These are phyloP conservation scores for Lagenorhynchus albirostris DNA, from an alignment of 2,113 vertebrate species.

Conservation along the genomic window DNA sequence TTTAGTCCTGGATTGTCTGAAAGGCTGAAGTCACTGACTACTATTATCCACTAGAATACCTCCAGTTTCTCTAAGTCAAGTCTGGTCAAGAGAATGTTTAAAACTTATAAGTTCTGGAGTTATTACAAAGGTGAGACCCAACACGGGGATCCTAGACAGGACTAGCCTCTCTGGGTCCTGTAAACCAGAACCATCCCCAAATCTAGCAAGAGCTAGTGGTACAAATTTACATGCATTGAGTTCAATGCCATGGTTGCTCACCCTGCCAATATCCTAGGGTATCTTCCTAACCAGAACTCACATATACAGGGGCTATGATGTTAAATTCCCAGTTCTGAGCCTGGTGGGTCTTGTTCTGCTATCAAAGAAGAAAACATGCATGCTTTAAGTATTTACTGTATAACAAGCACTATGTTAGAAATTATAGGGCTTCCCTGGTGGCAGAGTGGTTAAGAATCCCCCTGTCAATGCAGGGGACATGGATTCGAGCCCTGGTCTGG, in stretches of 20 bases:
- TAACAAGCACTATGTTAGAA: background rate
- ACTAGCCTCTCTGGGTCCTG: background rate
- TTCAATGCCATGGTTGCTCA: background rate
- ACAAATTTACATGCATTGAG: background rate
- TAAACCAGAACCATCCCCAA: background rate
- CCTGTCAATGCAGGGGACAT: too few species aligned
- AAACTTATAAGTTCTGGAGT: background rate
- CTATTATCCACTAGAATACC: background rate
- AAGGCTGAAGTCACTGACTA: background rate
- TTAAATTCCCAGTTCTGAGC: background rate
- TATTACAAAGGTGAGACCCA: background rate
- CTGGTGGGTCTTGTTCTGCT: background rate
- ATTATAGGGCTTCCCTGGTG: background rate
- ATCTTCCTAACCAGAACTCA: background rate
- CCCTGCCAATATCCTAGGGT: background rate
- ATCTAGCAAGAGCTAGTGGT: background rate
- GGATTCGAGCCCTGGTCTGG: too few species aligned
- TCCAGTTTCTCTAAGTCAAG: background rate
- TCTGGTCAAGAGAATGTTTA: background rate
- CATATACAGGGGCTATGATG: background rate
- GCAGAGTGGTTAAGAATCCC: too few species aligned
- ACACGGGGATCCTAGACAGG: background rate
- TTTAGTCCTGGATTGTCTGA: background rate
- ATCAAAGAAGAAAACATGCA: background rate
- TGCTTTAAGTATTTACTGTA: background rate